Evolutionary conservation across 2,113 vertebrate species (phyloP), one percentile per base, ranked within the genome.

Genomic region (Artemisiospiza belli): DNA sequence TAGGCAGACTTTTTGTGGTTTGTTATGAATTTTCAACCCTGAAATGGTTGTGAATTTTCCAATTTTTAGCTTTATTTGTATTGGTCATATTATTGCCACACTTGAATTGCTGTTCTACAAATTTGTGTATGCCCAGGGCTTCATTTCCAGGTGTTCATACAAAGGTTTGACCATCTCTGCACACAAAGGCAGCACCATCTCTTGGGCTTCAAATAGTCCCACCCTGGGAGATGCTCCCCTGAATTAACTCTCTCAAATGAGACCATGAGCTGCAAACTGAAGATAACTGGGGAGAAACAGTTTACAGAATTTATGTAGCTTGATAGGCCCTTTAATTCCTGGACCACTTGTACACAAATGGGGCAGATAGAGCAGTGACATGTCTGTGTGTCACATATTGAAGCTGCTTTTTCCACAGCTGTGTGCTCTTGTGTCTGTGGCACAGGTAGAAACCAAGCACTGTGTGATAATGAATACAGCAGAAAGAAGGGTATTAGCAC

Each of bases 121-220:
- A 55, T 93, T 93, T 91, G 47, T 52, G 23, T 55, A 37, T 85
- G 91, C 82, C 70, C 67, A 7, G 52, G 76, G 62, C 81, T 88
- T 90, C 41, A 28, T 85, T 92, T 95, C 87, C 84, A 94, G 74
- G 67, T 95, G 59, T 77, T 94, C 62, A 31, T 74, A 83, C 55
- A 67, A 78, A 77, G 46, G 39, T 77, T 87, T 85, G 79, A 67
- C 63, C 54, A 63, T 73, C 74, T 66, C 67, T 73, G 77, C 66
- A 39, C 35, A 82, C 4, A 0, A 87, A 82, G 77, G 84, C 68
- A 94, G 87, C 87, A 92, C 74, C 77, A 76, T 90, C 67, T 94
- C 78, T 92, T 87, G 89, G 84, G 70, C 78, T 90, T 87, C 84
- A 73, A 54, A 58, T 37, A 54, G 46, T 87, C 54, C 69, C 57